Evolutionary conservation across 2,888 invertebrate genomes (phyloP).

Genomic region (Platypus cylindrus): DNA sequence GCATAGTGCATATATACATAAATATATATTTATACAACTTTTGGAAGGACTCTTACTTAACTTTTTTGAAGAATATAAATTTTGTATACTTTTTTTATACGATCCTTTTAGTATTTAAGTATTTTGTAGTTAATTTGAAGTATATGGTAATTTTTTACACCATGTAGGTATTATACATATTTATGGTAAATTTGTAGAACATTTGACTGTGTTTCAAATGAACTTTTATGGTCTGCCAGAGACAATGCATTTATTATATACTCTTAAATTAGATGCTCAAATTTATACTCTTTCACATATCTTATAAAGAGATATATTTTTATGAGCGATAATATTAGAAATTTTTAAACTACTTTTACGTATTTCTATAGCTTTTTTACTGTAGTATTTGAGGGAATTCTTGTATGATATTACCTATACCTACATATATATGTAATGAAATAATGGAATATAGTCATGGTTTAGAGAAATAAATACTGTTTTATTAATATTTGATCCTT

Average conservation of each 20-base stretch:
- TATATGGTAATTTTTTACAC: too few relatives aligned
- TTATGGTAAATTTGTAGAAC: too few relatives aligned
- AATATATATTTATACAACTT: too few relatives aligned
- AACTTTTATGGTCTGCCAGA: too few relatives aligned
- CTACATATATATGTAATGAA: slow-evolving; percentile 10
- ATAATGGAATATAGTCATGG: slow-evolving; percentile 10
- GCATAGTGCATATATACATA: too few relatives aligned
- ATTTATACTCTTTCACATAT: slow-evolving; percentile 21
- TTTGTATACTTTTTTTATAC: too few relatives aligned
- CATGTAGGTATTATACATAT: too few relatives aligned
- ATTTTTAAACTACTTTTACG: slow-evolving; percentile 6
- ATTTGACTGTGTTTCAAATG: too few relatives aligned
- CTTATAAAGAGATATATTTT: slow-evolving; percentile 6
- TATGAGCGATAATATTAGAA: slow-evolving; percentile 4
- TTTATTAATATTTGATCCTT: slow-evolving; percentile 1
- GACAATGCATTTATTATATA: slow-evolving; percentile 22
- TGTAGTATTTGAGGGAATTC: slow-evolving; percentile 11
- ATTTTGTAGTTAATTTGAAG: too few relatives aligned
- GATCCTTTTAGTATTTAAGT: too few relatives aligned
- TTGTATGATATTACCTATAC: slow-evolving; percentile 14
- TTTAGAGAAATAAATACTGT: background rate
- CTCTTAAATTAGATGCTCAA: slow-evolving; percentile 19
- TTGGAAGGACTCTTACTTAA: too few relatives aligned
- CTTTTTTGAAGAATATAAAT: too few relatives aligned
- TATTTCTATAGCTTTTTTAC: slow-evolving; percentile 13